Evolutionary conservation across 2,797 vertebrate species (phyloP).

Genomic region (Hapalemur alaotrensis): DNA sequence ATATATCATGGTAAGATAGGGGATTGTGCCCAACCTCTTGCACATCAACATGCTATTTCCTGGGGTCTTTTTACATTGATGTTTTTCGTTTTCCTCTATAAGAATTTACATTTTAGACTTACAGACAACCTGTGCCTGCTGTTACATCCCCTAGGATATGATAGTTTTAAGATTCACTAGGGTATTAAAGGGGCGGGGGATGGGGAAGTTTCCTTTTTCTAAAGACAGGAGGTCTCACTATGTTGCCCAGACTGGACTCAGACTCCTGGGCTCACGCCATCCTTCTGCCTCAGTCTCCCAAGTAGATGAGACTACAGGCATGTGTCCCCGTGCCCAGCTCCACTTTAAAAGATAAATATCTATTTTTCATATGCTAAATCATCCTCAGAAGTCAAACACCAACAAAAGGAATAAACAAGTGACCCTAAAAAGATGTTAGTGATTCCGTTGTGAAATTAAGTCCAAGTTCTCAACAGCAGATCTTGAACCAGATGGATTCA

Average conservation of each 20-base stretch:
- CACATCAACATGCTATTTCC: slow-evolving; percentile 57
- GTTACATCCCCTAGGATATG: not conserved
- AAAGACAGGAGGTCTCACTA: not conserved
- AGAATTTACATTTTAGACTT: slow-evolving; percentile 48
- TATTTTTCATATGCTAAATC: not conserved
- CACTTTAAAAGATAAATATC: not conserved
- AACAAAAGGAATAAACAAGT: not conserved
- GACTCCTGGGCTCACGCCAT: not conserved
- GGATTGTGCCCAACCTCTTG: slow-evolving; percentile 10
- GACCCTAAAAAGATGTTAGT: not conserved
- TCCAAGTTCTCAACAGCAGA: not conserved
- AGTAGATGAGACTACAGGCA: not conserved
- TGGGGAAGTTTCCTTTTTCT: not conserved
- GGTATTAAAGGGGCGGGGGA: not conserved
- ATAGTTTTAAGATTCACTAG: not conserved
- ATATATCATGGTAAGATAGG: slow-evolving; percentile 26
- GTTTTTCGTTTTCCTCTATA: slow-evolving; percentile 23
- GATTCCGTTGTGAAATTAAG: slow-evolving; percentile 1
- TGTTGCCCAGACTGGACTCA: not conserved
- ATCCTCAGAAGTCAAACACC: not conserved
- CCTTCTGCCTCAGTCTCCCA: not conserved
- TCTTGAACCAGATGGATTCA: not conserved
- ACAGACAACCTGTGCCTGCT: not conserved
- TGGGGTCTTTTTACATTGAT: slow-evolving; percentile 9
- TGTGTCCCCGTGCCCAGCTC: not conserved